A percentile compares a stretch with the other conserved stretches of the same genome.
phyloP scores from a whole-genome alignment of 2,113 vertebrate genomes.

The Dipodomys merriami region DNA sequence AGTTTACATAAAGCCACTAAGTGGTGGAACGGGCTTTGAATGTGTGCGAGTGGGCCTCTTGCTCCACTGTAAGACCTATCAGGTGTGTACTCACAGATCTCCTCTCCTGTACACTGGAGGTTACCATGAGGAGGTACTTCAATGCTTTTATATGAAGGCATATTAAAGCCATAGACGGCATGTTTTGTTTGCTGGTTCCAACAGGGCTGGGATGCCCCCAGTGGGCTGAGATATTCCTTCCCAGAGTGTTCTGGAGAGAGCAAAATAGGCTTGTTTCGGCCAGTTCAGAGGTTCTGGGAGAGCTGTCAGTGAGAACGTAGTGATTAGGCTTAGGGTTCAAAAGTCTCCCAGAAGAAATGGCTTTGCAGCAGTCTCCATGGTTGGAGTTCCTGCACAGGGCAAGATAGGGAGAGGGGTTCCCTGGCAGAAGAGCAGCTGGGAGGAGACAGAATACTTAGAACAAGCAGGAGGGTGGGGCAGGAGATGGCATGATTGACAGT shows the following conservation, averaged over 20 bases:
- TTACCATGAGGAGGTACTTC: too few species aligned
- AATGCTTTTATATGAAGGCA: background rate
- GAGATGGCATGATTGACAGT: too few species aligned
- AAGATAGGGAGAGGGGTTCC: background rate
- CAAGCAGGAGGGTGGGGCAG: background rate
- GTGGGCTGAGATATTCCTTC: too few species aligned
- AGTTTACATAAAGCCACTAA: background rate
- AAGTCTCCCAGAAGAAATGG: background rate
- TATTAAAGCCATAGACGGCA: background rate
- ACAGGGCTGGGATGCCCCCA: background rate
- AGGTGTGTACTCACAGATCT: too few species aligned
- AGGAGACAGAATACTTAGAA: background rate
- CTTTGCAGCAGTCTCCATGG: background rate
- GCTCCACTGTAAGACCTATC: rapidly evolving
- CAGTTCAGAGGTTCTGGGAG: background rate
- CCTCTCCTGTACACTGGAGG: background rate
- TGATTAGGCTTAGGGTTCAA: background rate
- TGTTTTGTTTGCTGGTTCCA: background rate
- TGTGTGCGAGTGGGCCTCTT: rapidly evolving
- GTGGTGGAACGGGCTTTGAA: background rate
- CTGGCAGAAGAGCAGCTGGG: background rate
- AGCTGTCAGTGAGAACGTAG: too few species aligned
- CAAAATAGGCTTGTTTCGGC: background rate
- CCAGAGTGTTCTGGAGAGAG: background rate
- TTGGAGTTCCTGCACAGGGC: background rate